Evolutionary conservation across 2,888 invertebrate genomes (phyloP).

Genomic region (Lasioglossum vierecki): DNA sequence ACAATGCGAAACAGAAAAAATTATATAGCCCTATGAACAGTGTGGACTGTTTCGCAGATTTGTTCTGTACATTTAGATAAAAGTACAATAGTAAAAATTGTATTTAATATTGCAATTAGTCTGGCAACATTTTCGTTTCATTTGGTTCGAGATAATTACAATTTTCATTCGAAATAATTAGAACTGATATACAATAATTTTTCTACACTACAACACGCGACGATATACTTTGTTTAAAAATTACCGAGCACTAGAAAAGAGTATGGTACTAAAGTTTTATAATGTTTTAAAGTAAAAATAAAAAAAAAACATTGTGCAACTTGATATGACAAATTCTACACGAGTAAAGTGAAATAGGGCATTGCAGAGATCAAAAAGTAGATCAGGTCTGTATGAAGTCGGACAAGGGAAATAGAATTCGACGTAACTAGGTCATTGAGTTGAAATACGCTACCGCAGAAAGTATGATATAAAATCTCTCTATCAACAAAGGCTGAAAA

Average conservation of each 20-base stretch:
- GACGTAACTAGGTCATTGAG: background rate
- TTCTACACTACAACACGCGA: background rate
- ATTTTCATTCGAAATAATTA: background rate
- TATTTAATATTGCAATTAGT: background rate
- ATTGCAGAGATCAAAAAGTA: background rate
- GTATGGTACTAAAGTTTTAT: background rate
- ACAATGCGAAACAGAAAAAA: background rate
- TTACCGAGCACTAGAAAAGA: background rate
- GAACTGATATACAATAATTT: background rate
- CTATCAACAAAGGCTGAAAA: background rate
- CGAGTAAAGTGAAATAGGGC: background rate
- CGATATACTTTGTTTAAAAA: background rate
- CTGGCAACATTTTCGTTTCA: background rate
- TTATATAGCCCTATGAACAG: background rate
- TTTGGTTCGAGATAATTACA: background rate
- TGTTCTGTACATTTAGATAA: background rate
- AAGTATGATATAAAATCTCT: background rate
- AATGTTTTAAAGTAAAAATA: background rate
- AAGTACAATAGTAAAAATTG: background rate
- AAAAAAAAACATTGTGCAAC: background rate
- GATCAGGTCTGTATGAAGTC: background rate
- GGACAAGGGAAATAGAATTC: slow-evolving; percentile 3
- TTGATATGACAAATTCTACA: background rate
- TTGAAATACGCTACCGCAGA: background rate
- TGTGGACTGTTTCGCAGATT: background rate